Percentiles rank a stretch among this genome's conserved stretches.
These are phyloP conservation scores for Pyrrhosoma nymphula DNA, from an alignment of 2,888 invertebrate species.

Conservation along the genomic window DNA sequence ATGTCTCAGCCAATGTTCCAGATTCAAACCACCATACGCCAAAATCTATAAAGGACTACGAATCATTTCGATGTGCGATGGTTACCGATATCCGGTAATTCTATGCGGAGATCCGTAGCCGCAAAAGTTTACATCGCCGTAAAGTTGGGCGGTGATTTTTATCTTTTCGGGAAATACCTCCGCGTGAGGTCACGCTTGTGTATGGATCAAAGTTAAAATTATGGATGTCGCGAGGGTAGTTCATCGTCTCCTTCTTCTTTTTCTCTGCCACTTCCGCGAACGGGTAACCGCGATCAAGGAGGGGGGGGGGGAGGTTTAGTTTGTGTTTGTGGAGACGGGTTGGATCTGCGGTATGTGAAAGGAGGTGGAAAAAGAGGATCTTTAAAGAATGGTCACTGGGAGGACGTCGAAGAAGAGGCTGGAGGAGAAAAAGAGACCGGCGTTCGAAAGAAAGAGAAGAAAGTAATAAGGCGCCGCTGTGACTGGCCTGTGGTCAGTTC, in stretches of 20 bases:
- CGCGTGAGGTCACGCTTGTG: background rate
- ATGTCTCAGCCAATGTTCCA: too few relatives aligned
- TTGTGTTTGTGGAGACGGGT: background rate
- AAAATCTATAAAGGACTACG: too few relatives aligned
- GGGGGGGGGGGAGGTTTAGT: too few relatives aligned
- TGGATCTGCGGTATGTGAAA: background rate
- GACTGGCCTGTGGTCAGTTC: slow-evolving; percentile 31
- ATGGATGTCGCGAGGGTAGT: background rate
- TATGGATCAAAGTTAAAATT: background rate
- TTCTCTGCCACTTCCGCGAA: background rate
- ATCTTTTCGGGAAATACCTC: background rate
- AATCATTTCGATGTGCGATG: too few relatives aligned
- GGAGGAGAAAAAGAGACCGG: background rate
- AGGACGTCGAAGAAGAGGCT: background rate
- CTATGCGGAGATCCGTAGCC: background rate
- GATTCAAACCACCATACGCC: too few relatives aligned
- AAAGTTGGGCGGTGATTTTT: background rate
- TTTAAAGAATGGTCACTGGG: background rate
- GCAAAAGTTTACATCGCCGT: background rate
- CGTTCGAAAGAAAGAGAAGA: background rate
- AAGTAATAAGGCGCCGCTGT: background rate
- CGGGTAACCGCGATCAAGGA: background rate
- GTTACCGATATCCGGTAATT: too few relatives aligned
- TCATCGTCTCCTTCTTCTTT: background rate
- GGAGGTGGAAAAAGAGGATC: background rate